Conservation (phyloP, 2,888 invertebrate species). For the Tineola bisselliella region DNA sequence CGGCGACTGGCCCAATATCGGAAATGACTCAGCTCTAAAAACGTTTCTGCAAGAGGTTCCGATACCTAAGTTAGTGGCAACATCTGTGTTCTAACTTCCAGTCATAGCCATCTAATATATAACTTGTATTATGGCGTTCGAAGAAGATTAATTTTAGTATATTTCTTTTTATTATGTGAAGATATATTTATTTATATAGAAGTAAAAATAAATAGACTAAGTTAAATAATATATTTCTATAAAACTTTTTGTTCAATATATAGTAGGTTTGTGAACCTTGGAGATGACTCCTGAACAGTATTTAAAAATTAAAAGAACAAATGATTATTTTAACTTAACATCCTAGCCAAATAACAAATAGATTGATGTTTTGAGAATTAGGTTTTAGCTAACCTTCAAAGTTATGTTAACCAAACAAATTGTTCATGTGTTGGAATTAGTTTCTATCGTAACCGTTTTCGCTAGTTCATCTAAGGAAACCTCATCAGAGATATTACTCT, state of each 20-base stretch:
- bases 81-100: constrained; percentile 3
- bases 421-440: background rate
- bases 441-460: background rate
- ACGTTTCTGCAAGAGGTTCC: background rate
- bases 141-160: background rate
- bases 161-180: background rate
- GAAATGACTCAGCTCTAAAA: constrained; percentile 10
- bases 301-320: too few relatives aligned
- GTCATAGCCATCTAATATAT: background rate
- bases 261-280: too few relatives aligned
- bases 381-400: background rate
- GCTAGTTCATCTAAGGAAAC: background rate
- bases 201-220: too few relatives aligned
- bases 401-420: background rate
- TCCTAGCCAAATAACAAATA: background rate
- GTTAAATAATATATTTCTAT: too few relatives aligned
- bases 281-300: too few relatives aligned
- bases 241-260: too few relatives aligned
- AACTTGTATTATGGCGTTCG: background rate
- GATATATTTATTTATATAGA: background rate
- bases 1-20: constrained; percentile 5
- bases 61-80: constrained; percentile 5
- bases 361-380: background rate
- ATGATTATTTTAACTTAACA: too few relatives aligned
- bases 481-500: background rate